phyloP scores from a whole-genome alignment of 2,888 invertebrate species.

The Eugnorisma glareosa region DNA sequence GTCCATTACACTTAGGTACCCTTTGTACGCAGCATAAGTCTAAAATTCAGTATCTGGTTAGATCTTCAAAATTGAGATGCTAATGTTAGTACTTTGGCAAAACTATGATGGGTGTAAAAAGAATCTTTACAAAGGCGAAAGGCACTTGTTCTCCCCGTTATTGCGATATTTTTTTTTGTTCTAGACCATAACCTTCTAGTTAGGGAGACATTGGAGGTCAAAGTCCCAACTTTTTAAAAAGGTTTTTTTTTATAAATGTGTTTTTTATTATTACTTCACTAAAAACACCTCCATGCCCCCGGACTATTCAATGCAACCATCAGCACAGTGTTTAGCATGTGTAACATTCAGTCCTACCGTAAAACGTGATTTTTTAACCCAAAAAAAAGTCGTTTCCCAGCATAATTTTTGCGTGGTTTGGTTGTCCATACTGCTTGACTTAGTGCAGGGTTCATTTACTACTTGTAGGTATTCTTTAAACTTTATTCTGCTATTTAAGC shows the following conservation, averaged over 20 bases:
- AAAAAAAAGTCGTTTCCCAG: not conserved
- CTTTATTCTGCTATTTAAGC: not conserved
- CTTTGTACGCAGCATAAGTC: not conserved
- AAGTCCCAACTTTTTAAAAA: too few relatives aligned
- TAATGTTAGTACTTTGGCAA: not conserved
- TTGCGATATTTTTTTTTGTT: too few relatives aligned
- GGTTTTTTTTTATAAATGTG: too few relatives aligned
- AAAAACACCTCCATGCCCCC: too few relatives aligned
- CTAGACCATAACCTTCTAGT: too few relatives aligned
- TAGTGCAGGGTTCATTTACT: not conserved
- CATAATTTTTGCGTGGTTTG: not conserved
- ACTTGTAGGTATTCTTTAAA: not conserved
- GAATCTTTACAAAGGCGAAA: too few relatives aligned
- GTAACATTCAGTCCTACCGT: not conserved
- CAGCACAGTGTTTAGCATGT: too few relatives aligned
- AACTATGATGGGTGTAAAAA: not conserved
- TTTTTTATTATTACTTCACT: too few relatives aligned
- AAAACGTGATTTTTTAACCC: not conserved
- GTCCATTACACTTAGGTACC: constrained; percentile 7
- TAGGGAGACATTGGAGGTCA: too few relatives aligned
- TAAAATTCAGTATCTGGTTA: not conserved
- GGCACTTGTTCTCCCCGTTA: too few relatives aligned
- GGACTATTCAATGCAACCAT: too few relatives aligned
- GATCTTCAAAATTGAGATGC: not conserved
- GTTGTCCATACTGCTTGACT: not conserved